Evolutionary conservation across 2,797 vertebrate species (phyloP), one percentile per base, ranked within the genome.

Genomic region (Chaetophractus vellerosus): DNA sequence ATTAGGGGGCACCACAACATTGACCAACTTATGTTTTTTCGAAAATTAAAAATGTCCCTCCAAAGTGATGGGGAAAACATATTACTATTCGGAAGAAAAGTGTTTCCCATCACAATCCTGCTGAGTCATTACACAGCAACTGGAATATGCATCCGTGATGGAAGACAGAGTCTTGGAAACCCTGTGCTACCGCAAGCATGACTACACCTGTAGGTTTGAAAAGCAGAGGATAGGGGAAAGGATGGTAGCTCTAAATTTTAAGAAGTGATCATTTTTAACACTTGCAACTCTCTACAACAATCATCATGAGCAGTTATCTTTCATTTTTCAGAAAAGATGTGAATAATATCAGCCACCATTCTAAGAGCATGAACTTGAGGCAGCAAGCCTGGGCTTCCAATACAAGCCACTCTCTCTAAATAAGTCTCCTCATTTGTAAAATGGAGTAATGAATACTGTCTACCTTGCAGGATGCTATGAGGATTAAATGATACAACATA

Each of bases 291-390:
- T 85, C 71, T 87, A 84, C 92, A 93, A 83, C 69, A 66, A 38
- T 80, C 71, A 94, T 76, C 61, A 91, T n/a, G 7, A 64, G 38
- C 31, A 72, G 5, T 81, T 80, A 80, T 48, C 9, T 95, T 90
- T 74, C 61, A 63, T 75, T 95, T 94, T 97, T 76, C 75, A 92
- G 59, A 94, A 94, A 87, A 88, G 4, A 36, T 68, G 9, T 72
- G 31, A 82, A 21, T n/a, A 83, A 55, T 31, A 74, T 74, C 15
- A 74, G 7, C 14, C 45, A 31, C 12, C 28, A 50, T 74, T 74
- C 31, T 28, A 50, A 48, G 5, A 24, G 19, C 26, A 74, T 74
- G 41, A 9, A 6, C 41, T 23, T 28, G 41, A 74, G 71, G 6
- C 38, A 14, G 50, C 50, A 55, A 55, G 18, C 6, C 52, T 55